Percentiles rank a stretch among this genome's conserved stretches.
Conservation (phyloP, 2,113 vertebrate species). For the Neolamprologus caudopunctatus region DNA sequence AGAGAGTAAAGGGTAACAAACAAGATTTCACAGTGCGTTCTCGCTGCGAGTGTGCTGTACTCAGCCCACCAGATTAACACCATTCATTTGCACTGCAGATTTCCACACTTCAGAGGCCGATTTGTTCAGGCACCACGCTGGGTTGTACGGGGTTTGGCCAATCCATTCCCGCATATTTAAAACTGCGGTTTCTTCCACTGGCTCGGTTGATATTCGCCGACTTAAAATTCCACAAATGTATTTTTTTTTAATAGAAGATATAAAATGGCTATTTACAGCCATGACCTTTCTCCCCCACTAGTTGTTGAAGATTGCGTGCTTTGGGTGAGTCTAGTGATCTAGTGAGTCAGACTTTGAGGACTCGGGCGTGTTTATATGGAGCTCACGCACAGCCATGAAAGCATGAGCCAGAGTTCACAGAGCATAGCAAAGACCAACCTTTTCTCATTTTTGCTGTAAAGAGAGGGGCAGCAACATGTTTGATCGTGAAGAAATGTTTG, state of each 20-base stretch:
- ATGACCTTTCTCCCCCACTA: background rate
- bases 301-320: background rate
- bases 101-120: conserved; percentile 33
- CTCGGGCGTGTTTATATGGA: background rate
- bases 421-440: background rate
- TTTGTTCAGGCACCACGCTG: conserved; percentile 23
- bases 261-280: background rate
- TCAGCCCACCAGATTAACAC: conserved; percentile 31
- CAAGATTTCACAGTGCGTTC: conserved; percentile 33
- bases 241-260: background rate
- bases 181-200: background rate
- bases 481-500: background rate
- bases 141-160: background rate
- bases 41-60: background rate
- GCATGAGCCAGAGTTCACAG: background rate
- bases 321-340: background rate
- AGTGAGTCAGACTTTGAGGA: background rate
- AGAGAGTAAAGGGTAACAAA: conserved; percentile 25
- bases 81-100: conserved; percentile 35
- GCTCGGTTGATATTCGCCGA: background rate
- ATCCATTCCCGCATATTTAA: background rate
- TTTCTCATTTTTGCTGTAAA: background rate
- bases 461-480: background rate
- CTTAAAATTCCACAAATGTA: background rate
- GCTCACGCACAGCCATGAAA: background rate